phyloP scores from a whole-genome alignment of 2,113 vertebrate genomes.

The Thunnus thynnus region DNA sequence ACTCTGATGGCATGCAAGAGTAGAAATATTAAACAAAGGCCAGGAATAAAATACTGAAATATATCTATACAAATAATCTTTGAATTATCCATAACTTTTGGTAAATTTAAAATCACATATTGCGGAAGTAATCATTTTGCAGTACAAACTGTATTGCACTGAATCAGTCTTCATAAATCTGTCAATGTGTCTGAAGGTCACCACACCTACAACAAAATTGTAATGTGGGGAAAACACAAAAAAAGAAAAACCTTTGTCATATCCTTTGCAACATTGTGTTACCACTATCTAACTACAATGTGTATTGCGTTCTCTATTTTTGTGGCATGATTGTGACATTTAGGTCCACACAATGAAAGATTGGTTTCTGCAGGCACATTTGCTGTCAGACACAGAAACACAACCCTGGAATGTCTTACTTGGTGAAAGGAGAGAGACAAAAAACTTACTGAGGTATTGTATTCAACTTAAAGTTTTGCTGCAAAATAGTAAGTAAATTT shows the following conservation, averaged over 20 bases:
- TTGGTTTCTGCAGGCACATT: conserved; percentile 59
- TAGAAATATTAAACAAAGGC: neutral
- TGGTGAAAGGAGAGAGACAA: conserved; percentile 45
- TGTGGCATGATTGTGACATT: conserved; percentile 67
- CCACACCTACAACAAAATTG: conserved; percentile 22
- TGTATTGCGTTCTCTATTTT: conserved; percentile 68
- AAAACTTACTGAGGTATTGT: neutral
- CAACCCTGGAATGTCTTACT: conserved; percentile 60
- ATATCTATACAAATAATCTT: too few species aligned
- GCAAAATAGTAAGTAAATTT: too few species aligned
- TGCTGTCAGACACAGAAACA: conserved; percentile 61
- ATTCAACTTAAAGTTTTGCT: neutral
- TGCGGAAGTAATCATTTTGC: neutral
- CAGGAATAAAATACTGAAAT: too few species aligned
- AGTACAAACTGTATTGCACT: neutral
- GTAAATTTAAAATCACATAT: neutral
- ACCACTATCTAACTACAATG: conserved; percentile 50
- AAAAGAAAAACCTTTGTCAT: conserved; percentile 40
- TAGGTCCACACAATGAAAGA: conserved; percentile 61
- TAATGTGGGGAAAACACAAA: conserved; percentile 32
- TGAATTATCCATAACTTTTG: neutral
- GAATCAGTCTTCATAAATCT: conserved; percentile 31
- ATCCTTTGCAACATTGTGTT: conserved; percentile 36
- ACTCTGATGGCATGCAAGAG: too few species aligned
- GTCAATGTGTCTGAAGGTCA: conserved; percentile 3